Base-by-base conservation (phyloP, 2,888 invertebrate genomes). In the Tipula vernalis region DNA sequence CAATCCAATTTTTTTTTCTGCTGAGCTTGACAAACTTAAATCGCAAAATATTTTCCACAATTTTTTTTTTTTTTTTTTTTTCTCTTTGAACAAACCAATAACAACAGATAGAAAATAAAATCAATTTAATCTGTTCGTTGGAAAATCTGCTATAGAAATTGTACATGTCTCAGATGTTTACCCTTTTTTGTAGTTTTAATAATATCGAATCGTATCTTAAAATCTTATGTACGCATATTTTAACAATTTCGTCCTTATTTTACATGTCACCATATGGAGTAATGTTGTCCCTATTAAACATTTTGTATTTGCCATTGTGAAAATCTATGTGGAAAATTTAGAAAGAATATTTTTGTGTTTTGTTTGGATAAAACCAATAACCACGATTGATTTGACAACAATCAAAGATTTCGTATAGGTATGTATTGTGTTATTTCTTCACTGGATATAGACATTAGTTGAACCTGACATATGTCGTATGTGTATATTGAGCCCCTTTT, bases 361-460 rank as follows among this genome's bases (percentile, higher is more conserved):
- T 51, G 51, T 71, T 28, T 10, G 12, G 71, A 71, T 71, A 71
- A 71, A 71, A 18, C 71, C 28, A 71, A 71, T 71, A 71, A 71
- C 71, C 71, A 71, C 71, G 71, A 71, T 71, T 71, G 71, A 71
- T 71, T 71, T 71, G 71, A 71, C 71, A 71, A 71, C 71, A 71
- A 71, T 71, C 71, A 71, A 71, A 71, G 71, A 71, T 71, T 10
- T 8, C 28, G 28, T 57, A 18, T 57, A 57, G 57, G 47, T 51
- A n/a, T 51, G 28, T 28, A n/a, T 15, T 57, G 15, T 57, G 5
- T 57, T 57, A 57, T 57, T 57, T 57, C 51, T 57, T 71, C 18
- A 71, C 71, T 71, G 51, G 15, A 57, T 51, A 51, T 18, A 71
- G 71, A 71, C 10, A 71, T 28, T 71, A 28, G 71, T 28, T 71